Evolutionary conservation across 2,888 invertebrate species (phyloP), one percentile per base, ranked within the genome.

Genomic region (Tetranychus piercei): DNA sequence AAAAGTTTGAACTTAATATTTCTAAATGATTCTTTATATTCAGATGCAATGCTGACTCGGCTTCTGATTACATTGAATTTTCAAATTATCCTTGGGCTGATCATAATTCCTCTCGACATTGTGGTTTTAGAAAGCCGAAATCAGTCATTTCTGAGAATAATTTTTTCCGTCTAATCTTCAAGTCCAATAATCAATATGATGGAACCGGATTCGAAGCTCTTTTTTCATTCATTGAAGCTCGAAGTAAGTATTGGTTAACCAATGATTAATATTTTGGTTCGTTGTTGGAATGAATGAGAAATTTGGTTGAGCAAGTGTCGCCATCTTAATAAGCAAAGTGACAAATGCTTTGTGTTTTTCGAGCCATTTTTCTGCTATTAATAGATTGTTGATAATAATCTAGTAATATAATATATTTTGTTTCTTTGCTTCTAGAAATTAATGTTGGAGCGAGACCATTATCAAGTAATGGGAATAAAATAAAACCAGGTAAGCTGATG

Each of bases 81-180:
- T 94, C 94, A 71, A 96, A 95, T 85, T 93, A 90, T 82, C 88
- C 91, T 86, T 88, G 90, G 78, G 87, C 89, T 79, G 95, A 96
- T 84, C 87, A 90, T 81, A 92, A 92, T 82, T 92, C 90, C 83
- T 87, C 88, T 73, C 87, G 91, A 81, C 89, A 91, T 82, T 96
- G 95, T 82, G 95, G 95, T 8, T 88, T 88, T 80, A 77, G 77
- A 22, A 75, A 76, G 23, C 79, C 79, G n/a, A 69, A 76, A n/a
- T 75, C 77, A 43, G 79, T 83, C 74, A 79, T 88, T 79, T 94
- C 94, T 7, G 94, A 94, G 81, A 87, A 90, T 77, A 89, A 90
- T 81, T 95, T 94, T 85, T 95, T 95, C 84, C 88, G 93, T 80
- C 91, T 96, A 73, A 92, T 92, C 6, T 94, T 96, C 84, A 87